Percentiles rank a stretch among this genome's conserved stretches.
These are phyloP conservation scores for Cochlearius cochlearius DNA, from an alignment of 2,113 vertebrate species.

Conservation along the genomic window DNA sequence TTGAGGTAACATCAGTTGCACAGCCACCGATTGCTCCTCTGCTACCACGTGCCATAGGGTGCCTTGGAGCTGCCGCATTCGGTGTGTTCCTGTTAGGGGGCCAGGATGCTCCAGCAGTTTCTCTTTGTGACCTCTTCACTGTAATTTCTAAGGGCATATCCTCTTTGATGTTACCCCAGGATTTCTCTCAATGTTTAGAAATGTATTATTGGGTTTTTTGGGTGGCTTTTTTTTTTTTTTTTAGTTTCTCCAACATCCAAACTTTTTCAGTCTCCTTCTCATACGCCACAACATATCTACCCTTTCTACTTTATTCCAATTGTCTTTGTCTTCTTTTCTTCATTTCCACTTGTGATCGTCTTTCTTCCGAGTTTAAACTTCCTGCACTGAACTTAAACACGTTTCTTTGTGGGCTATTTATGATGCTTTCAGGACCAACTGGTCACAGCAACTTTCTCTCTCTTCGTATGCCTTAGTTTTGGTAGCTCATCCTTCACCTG, in stretches of 20 bases:
- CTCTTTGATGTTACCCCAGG: background rate
- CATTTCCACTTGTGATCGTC: background rate
- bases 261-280: background rate
- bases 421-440: background rate
- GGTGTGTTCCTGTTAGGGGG: background rate
- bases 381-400: background rate
- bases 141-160: background rate
- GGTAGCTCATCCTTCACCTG: background rate
- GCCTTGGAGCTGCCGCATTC: background rate
- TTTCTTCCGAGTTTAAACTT: background rate
- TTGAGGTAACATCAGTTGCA: background rate
- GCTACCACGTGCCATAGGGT: rapidly evolving
- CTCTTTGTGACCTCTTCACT: background rate
- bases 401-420: background rate
- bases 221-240: background rate
- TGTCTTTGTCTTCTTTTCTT: background rate
- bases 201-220: rapidly evolving
- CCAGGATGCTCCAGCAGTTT: background rate
- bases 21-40: background rate
- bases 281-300: rapidly evolving
- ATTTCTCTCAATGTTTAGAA: background rate
- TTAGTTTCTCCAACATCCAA: background rate
- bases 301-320: background rate
- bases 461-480: background rate
- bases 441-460: background rate